These are phyloP conservation scores for Exephanes ischioxanthus DNA, from an alignment of 2,888 invertebrate genomes.

Conservation along the genomic window DNA sequence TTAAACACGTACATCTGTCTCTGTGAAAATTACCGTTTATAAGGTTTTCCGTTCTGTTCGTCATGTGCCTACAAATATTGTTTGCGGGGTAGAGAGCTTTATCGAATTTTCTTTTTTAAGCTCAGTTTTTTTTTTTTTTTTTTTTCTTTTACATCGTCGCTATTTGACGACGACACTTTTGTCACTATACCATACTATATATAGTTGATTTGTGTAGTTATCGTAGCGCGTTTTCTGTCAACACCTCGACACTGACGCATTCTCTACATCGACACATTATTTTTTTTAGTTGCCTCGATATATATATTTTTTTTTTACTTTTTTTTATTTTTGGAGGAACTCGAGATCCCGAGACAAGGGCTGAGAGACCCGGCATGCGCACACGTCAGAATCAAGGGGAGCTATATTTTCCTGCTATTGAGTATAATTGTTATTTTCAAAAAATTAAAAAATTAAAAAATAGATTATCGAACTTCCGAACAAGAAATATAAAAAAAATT, in stretches of 20 bases:
- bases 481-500: slow-evolving; percentile 29
- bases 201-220: slow-evolving; percentile 79
- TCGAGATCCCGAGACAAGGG: slow-evolving; percentile 83
- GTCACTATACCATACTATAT: slow-evolving; percentile 35
- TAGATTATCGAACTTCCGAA: not conserved
- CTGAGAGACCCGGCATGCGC: slow-evolving; percentile 77
- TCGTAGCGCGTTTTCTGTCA: slow-evolving; percentile 82
- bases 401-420: slow-evolving; percentile 78
- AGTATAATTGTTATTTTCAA: slow-evolving; percentile 77
- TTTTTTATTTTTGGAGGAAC: slow-evolving; percentile 80
- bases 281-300: not conserved
- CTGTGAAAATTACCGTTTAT: slow-evolving; percentile 50
- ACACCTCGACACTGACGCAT: slow-evolving; percentile 76
- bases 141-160: slow-evolving; percentile 59
- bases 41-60: slow-evolving; percentile 56
- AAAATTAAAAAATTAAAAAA: slow-evolving; percentile 20
- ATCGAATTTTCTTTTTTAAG: slow-evolving; percentile 81
- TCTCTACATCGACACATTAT: slow-evolving; percentile 7
- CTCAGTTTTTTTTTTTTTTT: slow-evolving; percentile 43
- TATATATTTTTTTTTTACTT: slow-evolving; percentile 38
- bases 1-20: slow-evolving; percentile 39
- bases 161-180: slow-evolving; percentile 57
- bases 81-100: slow-evolving; percentile 89
- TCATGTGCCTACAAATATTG: slow-evolving; percentile 82
- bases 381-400: slow-evolving; percentile 81